Base-by-base conservation (phyloP, 2,888 invertebrate genomes). In the Elegia similella region DNA sequence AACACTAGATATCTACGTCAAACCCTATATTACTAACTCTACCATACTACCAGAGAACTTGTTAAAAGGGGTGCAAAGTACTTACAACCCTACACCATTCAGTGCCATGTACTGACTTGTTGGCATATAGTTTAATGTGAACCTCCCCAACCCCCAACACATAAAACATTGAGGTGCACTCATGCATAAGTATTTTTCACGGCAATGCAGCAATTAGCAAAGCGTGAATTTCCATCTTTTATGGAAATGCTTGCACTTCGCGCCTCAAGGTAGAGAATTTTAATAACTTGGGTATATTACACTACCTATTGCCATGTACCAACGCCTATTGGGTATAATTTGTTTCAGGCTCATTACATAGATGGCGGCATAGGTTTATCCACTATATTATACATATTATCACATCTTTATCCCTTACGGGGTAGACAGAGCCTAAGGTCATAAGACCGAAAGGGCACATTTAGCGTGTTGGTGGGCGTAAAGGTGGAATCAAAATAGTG, bases 41-140 rank as follows among this genome's bases (percentile, higher is more conserved):
- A 23, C 12, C 29, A 12, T 15, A 17, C 32, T 34, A 30, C 10
- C 30, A 43, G 12, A 29, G n/a, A 17, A 44, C 44, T 55, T 44
- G 54, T 55, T 46, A 44, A 44, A 30, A 55, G 46, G 54, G 54
- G 44, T 53, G 16, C 10, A 55, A 44, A 55, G 54, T 55, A 55
- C 44, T 55, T 55, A n/a, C n/a, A 32, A 44, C 43, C 30, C 32
- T 7, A 16, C 23, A n/a, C 30, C 29, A 13, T 38, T n/a, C 42
- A 23, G n/a, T 17, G 38, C n/a, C 15, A 55, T 44, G 30, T 55
- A 44, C 54, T 34, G n/a, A 0, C 16, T 2, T 3, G 34, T 55
- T 55, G 12, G 32, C 12, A 44, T 17, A 44, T 55, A 42, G n/a
- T 8, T 30, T 44, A 30, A 15, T 15, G 13, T 13, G 29, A 23